These are phyloP conservation scores for Lynx canadensis DNA, from an alignment of 2,113 vertebrate species.

Conservation along the genomic window DNA sequence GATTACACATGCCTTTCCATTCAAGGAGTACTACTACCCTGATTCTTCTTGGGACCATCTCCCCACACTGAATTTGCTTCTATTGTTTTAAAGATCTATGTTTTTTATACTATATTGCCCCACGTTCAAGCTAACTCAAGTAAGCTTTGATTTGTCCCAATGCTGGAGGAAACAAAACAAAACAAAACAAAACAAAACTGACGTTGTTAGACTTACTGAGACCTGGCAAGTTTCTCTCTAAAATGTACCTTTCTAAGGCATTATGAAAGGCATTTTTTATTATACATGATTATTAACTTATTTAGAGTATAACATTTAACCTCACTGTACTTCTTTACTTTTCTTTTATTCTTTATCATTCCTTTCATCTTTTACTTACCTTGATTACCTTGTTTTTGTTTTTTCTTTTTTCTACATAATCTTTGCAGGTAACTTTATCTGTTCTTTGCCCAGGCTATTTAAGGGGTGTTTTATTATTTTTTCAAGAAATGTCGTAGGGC, in stretches of 20 bases:
- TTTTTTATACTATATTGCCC: background rate
- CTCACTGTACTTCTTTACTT: background rate
- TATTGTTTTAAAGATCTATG: background rate
- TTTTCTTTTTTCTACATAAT: background rate
- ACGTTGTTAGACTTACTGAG: background rate
- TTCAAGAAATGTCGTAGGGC: background rate
- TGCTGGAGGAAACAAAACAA: background rate
- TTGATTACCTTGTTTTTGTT: background rate
- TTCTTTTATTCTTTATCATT: background rate
- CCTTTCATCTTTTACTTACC: constrained; percentile 22
- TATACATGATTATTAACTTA: background rate
- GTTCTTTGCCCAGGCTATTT: background rate
- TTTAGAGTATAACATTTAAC: background rate
- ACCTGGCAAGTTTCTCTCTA: background rate
- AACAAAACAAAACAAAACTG: background rate
- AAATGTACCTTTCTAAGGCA: background rate
- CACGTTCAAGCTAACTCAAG: background rate
- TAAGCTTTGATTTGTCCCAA: background rate
- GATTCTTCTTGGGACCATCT: background rate
- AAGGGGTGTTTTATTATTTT: background rate
- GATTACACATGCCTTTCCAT: background rate
- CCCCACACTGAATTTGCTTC: background rate
- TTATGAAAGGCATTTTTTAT: background rate
- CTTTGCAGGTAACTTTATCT: background rate
- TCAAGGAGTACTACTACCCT: background rate